Percentiles rank a stretch among this genome's conserved stretches.
Conservation (phyloP, 1,140 invertebrate species). For the Pectinophora gossypiella region DNA sequence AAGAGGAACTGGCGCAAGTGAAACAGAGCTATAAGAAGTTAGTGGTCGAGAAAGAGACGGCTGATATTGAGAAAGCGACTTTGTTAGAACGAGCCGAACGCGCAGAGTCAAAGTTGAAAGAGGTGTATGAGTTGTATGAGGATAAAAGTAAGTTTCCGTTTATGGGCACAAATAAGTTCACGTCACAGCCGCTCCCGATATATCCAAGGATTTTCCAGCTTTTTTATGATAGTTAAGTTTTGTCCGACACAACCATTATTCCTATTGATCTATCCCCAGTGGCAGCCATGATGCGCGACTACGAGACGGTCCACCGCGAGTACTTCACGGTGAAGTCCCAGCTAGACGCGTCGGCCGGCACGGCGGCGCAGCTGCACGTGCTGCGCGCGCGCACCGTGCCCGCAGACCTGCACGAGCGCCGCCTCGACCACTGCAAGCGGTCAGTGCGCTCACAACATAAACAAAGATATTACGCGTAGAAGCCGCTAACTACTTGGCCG, state of each 20-base stretch:
- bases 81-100: slow-evolving; percentile 73
- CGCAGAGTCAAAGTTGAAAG: slow-evolving; percentile 78
- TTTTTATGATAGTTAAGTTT: too few relatives aligned
- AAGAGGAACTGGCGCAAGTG: slow-evolving; percentile 75
- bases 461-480: too few relatives aligned
- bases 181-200: too few relatives aligned
- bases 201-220: too few relatives aligned
- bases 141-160: slow-evolving; percentile 68
- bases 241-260: too few relatives aligned
- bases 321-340: slow-evolving; percentile 57
- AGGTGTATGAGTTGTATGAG: slow-evolving; percentile 79
- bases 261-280: slow-evolving; percentile 42
- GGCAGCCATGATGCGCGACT: slow-evolving; percentile 67
- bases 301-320: slow-evolving; percentile 68
- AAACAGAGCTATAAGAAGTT: slow-evolving; percentile 56
- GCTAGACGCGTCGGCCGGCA: slow-evolving; percentile 44
- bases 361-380: slow-evolving; percentile 35
- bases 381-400: slow-evolving; percentile 46
- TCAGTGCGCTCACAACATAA: too few relatives aligned
- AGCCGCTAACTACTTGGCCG: too few relatives aligned
- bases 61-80: slow-evolving; percentile 78
- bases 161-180: background rate
- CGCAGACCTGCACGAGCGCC: slow-evolving; percentile 53
- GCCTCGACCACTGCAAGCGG: slow-evolving; percentile 57
- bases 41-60: slow-evolving; percentile 73